These are phyloP conservation scores for Pherbina coryleti DNA, from an alignment of 2,888 invertebrate species.

Conservation along the genomic window DNA sequence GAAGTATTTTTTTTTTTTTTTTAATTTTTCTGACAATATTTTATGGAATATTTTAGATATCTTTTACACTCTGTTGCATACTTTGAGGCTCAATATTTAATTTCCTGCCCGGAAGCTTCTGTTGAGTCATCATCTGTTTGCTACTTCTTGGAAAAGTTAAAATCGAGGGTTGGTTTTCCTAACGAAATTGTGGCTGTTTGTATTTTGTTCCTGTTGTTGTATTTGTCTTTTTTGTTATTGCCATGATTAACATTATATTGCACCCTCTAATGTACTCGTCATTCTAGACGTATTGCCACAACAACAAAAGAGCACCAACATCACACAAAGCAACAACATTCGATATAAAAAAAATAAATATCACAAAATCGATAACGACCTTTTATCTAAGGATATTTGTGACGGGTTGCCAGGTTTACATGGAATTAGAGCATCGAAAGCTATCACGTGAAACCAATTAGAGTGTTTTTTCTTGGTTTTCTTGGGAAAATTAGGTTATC, in stretches of 20 bases:
- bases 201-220: neutral
- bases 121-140: neutral
- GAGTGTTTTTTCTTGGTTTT: neutral
- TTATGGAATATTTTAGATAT: no score
- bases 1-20: no score
- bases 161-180: neutral
- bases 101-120: neutral
- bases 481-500: neutral
- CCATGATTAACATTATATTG: slow-evolving; percentile 13
- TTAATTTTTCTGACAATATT: no score
- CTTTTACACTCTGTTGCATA: no score
- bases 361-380: neutral
- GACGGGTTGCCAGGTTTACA: neutral
- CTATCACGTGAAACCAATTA: neutral
- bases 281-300: neutral
- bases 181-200: neutral
- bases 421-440: neutral
- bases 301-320: neutral
- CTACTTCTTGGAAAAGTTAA: neutral
- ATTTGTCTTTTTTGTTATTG: neutral
- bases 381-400: no score
- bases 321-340: neutral
- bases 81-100: neutral
- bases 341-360: neutral
- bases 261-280: neutral